phyloP scores from a whole-genome alignment of 2,888 invertebrate genomes.

The Eupithecia pulchellata region DNA sequence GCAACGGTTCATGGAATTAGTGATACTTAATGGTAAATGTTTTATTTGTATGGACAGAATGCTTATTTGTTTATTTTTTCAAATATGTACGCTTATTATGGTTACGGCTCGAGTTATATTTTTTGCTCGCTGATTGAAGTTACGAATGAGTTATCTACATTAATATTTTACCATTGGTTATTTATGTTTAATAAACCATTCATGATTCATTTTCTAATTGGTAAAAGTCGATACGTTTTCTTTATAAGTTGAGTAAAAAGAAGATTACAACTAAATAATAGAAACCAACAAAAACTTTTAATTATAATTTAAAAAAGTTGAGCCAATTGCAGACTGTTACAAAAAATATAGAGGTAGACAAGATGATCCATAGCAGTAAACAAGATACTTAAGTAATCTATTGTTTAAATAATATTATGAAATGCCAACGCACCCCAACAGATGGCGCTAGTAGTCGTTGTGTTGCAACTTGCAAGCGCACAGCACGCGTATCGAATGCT shows the following conservation, averaged over 20 bases:
- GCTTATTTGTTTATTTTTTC: neutral
- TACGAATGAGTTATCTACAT: neutral
- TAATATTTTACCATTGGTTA: neutral
- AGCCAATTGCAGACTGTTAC: neutral
- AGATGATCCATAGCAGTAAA: neutral
- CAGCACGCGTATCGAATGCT: conserved; percentile 45
- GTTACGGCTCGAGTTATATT: no score
- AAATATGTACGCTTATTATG: no score
- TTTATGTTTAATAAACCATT: neutral
- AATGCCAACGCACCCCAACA: conserved; percentile 31
- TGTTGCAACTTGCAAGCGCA: conserved; percentile 41
- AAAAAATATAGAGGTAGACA: neutral
- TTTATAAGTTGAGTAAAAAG: neutral
- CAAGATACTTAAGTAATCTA: neutral
- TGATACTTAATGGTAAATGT: neutral
- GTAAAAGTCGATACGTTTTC: neutral
- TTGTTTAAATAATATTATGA: neutral
- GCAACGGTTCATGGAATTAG: conserved; percentile 6
- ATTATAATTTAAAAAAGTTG: neutral
- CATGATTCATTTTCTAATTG: neutral
- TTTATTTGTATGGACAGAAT: neutral
- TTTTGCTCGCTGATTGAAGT: no score
- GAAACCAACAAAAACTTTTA: neutral
- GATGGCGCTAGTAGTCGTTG: conserved; percentile 48
- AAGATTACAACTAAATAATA: neutral